phyloP scores from a whole-genome alignment of 2,113 vertebrate genomes.

The Neoarius graeffei region DNA sequence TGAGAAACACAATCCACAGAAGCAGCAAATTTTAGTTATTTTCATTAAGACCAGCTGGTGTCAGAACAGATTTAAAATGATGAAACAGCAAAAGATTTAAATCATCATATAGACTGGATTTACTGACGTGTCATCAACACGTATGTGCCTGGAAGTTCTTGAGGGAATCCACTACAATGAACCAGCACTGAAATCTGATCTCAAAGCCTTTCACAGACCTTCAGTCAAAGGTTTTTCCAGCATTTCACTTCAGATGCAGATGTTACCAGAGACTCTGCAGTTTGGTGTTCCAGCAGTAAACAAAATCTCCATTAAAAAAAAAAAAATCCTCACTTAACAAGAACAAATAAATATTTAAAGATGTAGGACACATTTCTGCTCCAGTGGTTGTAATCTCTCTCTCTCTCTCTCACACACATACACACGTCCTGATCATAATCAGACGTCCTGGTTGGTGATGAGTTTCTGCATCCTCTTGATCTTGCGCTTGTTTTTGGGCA shows the following conservation, averaged over 20 bases:
- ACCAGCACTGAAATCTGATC: background rate
- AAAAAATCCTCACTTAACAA: background rate
- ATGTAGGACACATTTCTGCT: background rate
- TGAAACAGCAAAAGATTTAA: background rate
- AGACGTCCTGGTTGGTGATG: conserved; percentile 83
- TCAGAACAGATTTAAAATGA: conserved; percentile 9
- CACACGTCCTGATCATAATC: background rate
- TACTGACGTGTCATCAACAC: background rate
- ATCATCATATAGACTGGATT: background rate
- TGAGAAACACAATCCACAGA: background rate
- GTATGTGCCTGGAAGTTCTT: background rate
- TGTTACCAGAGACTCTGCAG: background rate
- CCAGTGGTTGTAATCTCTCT: background rate
- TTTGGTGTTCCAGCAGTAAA: background rate
- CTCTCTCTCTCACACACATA: too few relatives aligned
- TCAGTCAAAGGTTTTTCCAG: background rate
- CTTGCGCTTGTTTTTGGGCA: conserved; percentile 98
- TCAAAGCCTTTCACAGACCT: background rate
- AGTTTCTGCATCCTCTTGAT: conserved; percentile 95
- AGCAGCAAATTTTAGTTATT: background rate
- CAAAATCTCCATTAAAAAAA: background rate
- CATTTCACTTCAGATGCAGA: background rate
- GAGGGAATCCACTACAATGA: background rate
- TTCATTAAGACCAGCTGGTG: background rate
- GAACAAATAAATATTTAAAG: background rate